Percentiles rank a stretch among this genome's conserved stretches.
phyloP scores from a whole-genome alignment of 2,888 invertebrate species.

The Rotaria magnacalcarata region DNA sequence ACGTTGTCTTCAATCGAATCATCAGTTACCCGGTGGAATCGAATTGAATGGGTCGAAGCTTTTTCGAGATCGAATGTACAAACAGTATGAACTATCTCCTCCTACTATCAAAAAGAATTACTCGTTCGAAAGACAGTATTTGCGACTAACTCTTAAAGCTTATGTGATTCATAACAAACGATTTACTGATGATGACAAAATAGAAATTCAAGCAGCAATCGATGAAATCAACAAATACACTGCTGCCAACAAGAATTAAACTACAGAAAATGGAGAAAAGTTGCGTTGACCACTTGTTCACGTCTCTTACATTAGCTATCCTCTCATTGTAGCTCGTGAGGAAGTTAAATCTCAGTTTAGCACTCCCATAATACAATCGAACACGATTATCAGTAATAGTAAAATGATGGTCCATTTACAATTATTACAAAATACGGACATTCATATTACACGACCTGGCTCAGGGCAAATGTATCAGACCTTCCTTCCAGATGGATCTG shows the following conservation, averaged over 20 bases:
- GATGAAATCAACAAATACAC: background rate
- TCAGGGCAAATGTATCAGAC: conserved; percentile 8
- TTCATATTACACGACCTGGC: background rate
- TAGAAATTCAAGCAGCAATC: background rate
- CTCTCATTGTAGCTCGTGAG: background rate
- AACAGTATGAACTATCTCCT: background rate
- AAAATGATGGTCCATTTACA: background rate
- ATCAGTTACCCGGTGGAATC: background rate
- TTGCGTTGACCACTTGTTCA: background rate
- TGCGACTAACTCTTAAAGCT: background rate
- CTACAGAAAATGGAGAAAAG: too few species aligned
- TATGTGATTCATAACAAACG: background rate
- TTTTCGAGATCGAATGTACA: background rate
- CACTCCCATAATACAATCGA: background rate
- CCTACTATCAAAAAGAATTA: background rate
- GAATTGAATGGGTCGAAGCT: background rate
- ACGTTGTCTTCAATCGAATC: background rate
- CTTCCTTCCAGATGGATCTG: background rate
- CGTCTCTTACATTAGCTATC: background rate
- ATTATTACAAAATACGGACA: background rate
- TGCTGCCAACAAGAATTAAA: background rate
- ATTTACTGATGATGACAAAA: background rate
- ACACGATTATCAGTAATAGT: background rate
- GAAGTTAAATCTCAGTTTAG: background rate
- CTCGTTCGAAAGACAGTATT: background rate